Evolutionary conservation across 2,888 invertebrate species (phyloP).

Genomic region (Tachina lurida): DNA sequence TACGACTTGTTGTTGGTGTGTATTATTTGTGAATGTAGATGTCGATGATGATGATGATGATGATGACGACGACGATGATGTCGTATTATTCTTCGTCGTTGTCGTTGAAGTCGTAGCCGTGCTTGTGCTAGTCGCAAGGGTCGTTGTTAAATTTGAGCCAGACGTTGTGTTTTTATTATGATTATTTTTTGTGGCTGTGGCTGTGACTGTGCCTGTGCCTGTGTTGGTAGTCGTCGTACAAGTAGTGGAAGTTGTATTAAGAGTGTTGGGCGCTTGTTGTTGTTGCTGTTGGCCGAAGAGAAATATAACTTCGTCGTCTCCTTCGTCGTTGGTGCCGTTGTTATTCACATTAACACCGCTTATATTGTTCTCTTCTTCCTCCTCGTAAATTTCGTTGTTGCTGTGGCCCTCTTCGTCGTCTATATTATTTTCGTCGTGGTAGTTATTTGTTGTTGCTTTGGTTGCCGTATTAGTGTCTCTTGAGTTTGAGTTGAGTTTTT

Average conservation of each 20-base stretch:
- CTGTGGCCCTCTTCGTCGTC: constrained; percentile 59
- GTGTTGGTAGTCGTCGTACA: constrained; percentile 65
- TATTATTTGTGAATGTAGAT: constrained; percentile 58
- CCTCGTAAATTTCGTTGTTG: constrained; percentile 37
- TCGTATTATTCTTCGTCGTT: constrained; percentile 65
- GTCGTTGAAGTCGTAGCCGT: constrained; percentile 69
- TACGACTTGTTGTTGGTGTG: constrained; percentile 74
- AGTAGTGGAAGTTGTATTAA: constrained; percentile 67
- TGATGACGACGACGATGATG: constrained; percentile 69
- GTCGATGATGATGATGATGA: constrained; percentile 66
- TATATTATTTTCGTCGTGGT: constrained; percentile 55
- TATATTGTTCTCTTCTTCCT: constrained; percentile 30
- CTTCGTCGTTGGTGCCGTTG: constrained; percentile 73
- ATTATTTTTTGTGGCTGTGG: constrained; percentile 67
- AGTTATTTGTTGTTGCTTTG: constrained; percentile 29
- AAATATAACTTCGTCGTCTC: constrained; percentile 72
- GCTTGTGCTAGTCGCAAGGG: constrained; percentile 60
- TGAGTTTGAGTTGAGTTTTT: constrained; percentile 85
- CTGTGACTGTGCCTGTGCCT: constrained; percentile 42
- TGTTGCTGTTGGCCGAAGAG: constrained; percentile 66
- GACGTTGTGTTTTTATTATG: constrained; percentile 50
- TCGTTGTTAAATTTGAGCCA: constrained; percentile 72
- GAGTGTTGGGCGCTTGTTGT: constrained; percentile 54
- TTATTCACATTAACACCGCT: constrained; percentile 58
- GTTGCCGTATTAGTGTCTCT: constrained; percentile 55